Conservation (phyloP, 2,797 vertebrate species). For the Centropyge bicolor region DNA sequence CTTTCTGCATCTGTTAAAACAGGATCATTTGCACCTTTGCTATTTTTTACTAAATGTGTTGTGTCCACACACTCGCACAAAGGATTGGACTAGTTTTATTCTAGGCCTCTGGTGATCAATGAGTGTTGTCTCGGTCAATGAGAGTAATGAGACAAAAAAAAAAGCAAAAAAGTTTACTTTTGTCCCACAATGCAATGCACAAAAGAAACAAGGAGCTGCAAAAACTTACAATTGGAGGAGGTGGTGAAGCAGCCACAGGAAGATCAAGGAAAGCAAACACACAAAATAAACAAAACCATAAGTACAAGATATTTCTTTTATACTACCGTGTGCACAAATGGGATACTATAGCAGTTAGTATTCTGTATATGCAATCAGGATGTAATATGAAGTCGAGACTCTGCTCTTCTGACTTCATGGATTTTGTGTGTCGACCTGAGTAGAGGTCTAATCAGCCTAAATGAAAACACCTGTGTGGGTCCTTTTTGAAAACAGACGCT, state of each 20-base stretch:
- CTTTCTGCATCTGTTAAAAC: not conserved
- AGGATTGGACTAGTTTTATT: not conserved
- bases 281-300: not conserved
- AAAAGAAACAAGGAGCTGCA: not conserved
- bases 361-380: not conserved
- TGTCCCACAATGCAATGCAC: no score
- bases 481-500: not conserved
- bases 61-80: not conserved
- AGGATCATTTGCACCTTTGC: not conserved
- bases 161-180: not conserved
- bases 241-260: not conserved
- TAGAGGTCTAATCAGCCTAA: conserved; percentile 23
- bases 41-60: not conserved
- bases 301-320: not conserved
- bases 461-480: conserved; percentile 15
- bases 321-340: not conserved
- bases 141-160: not conserved
- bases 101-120: not conserved
- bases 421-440: not conserved
- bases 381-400: not conserved
- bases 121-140: not conserved
- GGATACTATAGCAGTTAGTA: not conserved
- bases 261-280: not conserved
- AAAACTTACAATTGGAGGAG: not conserved
- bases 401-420: conserved; percentile 1